A percentile compares a stretch with the other conserved stretches of the same genome.
phyloP scores from a whole-genome alignment of 2,113 vertebrate species.

The Erpornis zantholeuca region DNA sequence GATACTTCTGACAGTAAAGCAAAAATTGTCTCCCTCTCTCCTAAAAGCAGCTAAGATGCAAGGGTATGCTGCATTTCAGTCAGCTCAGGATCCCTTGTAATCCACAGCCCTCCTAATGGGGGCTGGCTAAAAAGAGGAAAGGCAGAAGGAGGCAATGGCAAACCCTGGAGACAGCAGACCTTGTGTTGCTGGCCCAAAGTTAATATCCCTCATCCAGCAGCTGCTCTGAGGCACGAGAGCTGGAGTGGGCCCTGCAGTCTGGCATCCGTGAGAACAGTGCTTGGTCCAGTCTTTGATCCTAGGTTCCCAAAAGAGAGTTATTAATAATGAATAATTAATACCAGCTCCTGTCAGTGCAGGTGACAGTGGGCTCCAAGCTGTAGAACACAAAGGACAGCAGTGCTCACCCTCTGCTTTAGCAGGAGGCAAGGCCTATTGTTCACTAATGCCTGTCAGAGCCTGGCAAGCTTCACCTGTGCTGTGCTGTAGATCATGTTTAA shows the following conservation, averaged over 20 bases:
- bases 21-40: not conserved
- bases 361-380: not conserved
- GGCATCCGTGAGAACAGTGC: not conserved
- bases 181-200: not conserved
- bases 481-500: not conserved
- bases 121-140: not conserved
- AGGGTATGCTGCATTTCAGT: not conserved
- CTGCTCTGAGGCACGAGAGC: not conserved
- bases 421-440: not conserved
- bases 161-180: not conserved
- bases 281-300: not conserved
- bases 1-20: not conserved
- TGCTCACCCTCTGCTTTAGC: not conserved
- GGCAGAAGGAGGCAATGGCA: not conserved
- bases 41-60: not conserved
- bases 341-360: not conserved
- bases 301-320: not conserved
- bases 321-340: not conserved
- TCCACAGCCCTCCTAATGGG: rapidly evolving
- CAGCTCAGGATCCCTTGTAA: not conserved
- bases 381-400: not conserved
- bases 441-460: not conserved
- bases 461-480: not conserved
- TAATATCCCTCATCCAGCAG: not conserved
- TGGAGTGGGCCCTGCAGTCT: not conserved